phyloP scores from a whole-genome alignment of 37 sponge, comb jelly and placozoan genomes.

The Aplysina aerophoba region DNA sequence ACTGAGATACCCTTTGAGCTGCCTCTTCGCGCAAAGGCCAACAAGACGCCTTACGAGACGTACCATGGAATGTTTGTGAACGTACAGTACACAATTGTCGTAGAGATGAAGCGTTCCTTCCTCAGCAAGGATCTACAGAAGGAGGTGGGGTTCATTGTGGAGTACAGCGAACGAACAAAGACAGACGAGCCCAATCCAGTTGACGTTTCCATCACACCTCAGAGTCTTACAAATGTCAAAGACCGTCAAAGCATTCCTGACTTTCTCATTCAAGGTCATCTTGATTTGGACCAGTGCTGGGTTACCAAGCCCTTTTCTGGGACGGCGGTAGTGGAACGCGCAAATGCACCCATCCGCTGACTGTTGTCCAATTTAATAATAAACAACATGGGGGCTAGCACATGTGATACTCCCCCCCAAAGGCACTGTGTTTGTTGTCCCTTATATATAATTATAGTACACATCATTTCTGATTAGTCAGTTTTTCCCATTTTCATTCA shows the following conservation, averaged over 20 bases:
- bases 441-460: too few relatives aligned
- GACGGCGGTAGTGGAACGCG: slow-evolving; percentile 76
- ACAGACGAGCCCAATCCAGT: slow-evolving; percentile 53
- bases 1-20: slow-evolving; percentile 94
- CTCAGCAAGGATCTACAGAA: slow-evolving; percentile 89
- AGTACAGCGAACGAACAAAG: slow-evolving; percentile 45
- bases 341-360: slow-evolving; percentile 73
- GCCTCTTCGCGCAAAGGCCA: slow-evolving; percentile 78
- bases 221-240: slow-evolving; percentile 84
- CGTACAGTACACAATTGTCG: slow-evolving; percentile 82
- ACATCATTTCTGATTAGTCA: too few relatives aligned
- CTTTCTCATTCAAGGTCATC: slow-evolving; percentile 82
- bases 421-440: too few relatives aligned
- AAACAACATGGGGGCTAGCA: too few relatives aligned
- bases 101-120: slow-evolving; percentile 89
- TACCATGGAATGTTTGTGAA: slow-evolving; percentile 99
- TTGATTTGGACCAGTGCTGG: slow-evolving; percentile 86
- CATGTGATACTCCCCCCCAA: too few relatives aligned
- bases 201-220: slow-evolving; percentile 81
- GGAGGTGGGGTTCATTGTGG: slow-evolving; percentile 83
- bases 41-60: slow-evolving; percentile 89
- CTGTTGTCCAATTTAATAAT: too few relatives aligned
- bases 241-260: slow-evolving; percentile 76
- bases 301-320: slow-evolving; percentile 89
- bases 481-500: too few relatives aligned